Evolutionary conservation across 1,140 invertebrate genomes (phyloP), one percentile per base, ranked within the genome.

Genomic region (Teleopsis dalmanni): DNA sequence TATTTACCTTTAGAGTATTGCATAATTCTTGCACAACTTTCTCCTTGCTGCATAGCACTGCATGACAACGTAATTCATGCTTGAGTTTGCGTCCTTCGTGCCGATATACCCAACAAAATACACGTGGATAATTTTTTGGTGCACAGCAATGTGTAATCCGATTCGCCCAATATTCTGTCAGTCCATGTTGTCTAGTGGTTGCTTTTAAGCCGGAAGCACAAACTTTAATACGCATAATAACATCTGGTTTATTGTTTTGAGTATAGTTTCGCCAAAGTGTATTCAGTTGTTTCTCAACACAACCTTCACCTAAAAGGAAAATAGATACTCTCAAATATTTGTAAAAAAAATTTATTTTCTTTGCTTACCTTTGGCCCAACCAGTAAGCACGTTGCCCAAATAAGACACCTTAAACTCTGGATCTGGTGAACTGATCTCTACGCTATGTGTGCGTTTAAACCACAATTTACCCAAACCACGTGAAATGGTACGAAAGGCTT

Each of bases 191-290:
- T 70, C 92, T 90, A 21, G 96, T 99, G 55, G 91, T 85, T 1
- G 92, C 95, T 63, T 95, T 96, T 19, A 99, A 74, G 1, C 96
- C 95, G 14, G 88, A 89, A 58, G 86, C 87, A 38, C 87, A 90
- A 42, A 98, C 84, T 33, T 88, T 92, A 52, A 95, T 73, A 60
- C 92, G 91, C 95, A 98, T 99, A 35, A 86, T 81, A n/a, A 97
- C 87, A 60, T 97, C 91, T 9, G 89, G 87, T 50, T 91, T 85
- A 43, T 83, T 84, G 44, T 88, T 89, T 61, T 88, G 81, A 55
- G 88, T 88, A 74, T 98, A 98, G 71, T 98, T 98, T 56, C 91
- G 85, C 96, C 95, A 99, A 31, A 99, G 78, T 3, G 95, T 94
- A 26, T 84, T 80, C 47, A 97, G 76, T 5, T 96, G 94, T 73